Base-by-base conservation (phyloP, 2,113 vertebrate species). In the Tragelaphus imberbis region DNA sequence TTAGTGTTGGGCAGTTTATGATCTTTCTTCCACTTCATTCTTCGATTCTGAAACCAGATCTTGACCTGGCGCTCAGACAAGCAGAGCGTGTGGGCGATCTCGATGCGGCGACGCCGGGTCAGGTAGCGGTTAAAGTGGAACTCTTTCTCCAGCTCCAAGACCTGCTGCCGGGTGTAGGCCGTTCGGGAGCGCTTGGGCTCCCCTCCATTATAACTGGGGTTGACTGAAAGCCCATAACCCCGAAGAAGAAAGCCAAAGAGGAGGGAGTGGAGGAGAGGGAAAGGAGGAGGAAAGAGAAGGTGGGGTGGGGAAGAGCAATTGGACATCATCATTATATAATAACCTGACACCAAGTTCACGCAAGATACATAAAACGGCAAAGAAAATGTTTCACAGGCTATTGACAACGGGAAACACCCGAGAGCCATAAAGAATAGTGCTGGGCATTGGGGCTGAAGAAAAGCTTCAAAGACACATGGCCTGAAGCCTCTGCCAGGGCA, bases 21-120 rank as follows among this genome's bases (percentile, higher is more conserved):
- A 97, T 99, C 99, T 98, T 99, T 99, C 99, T 99, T 99, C 99
- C 99, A 99, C 98, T 99, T 99, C 99, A 99, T 99, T 96, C 99
- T 99, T 90, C 99, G 99, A 98, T 99, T 99, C 99, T 99, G 99
- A 98, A 99, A 99, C 99, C 99, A 99, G 97, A 99, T 99, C 99
- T 99, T 99, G 98, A 99, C 99, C 99, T 99, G 99, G 98, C 99
- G 99, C 99, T 99, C 99, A 9, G 99, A 99, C 97, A 99, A 99
- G 97, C 99, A 99, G 99, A 99, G 99, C 0, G 99, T 99, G 98
- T 99, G 99, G 6, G 99, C 99, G 93, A 99, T 99, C 99, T 99
- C 99, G 98, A 99, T 99, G 98, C 99, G 99, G 98, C 99, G 99
- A 97, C 99, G 99, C 98, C 99, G 99, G 98, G 99, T 99, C 99